Evolutionary conservation across 2,888 invertebrate species (phyloP).

Genomic region (Drosophila siamana): DNA sequence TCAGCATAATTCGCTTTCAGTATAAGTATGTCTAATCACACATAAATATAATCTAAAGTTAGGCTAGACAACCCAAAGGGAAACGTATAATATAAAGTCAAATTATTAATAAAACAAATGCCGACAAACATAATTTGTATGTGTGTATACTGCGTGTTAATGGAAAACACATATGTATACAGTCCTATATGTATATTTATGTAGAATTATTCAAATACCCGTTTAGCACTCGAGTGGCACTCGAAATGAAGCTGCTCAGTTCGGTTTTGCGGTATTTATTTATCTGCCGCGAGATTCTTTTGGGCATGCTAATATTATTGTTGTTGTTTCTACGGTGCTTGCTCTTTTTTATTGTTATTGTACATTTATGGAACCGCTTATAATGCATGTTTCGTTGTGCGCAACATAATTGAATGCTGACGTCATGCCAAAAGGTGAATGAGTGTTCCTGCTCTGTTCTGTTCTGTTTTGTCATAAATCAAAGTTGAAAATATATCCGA

Average conservation of each 20-base stretch:
- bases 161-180: neutral
- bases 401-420: conserved; percentile 64
- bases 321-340: neutral
- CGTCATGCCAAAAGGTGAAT: conserved; percentile 61
- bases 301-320: conserved; percentile 14
- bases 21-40: neutral
- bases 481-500: conserved; percentile 5
- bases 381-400: conserved; percentile 38
- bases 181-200: conserved; percentile 1
- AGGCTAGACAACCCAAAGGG: neutral
- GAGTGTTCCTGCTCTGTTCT: neutral
- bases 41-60: conserved; percentile 2
- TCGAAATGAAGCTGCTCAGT: conserved; percentile 29
- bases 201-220: conserved; percentile 33
- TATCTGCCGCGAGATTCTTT: conserved; percentile 22
- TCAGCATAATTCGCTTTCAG: neutral
- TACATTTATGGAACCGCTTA: conserved; percentile 37
- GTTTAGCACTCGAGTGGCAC: conserved; percentile 42
- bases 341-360: conserved; percentile 30
- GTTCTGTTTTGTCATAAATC: conserved; percentile 24
- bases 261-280: conserved; percentile 26
- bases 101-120: conserved; percentile 25
- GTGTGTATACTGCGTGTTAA: conserved; percentile 7
- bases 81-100: neutral
- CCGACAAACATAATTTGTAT: conserved; percentile 29